Conservation (phyloP, 2,113 vertebrate species). For the Oenanthe melanoleuca region DNA sequence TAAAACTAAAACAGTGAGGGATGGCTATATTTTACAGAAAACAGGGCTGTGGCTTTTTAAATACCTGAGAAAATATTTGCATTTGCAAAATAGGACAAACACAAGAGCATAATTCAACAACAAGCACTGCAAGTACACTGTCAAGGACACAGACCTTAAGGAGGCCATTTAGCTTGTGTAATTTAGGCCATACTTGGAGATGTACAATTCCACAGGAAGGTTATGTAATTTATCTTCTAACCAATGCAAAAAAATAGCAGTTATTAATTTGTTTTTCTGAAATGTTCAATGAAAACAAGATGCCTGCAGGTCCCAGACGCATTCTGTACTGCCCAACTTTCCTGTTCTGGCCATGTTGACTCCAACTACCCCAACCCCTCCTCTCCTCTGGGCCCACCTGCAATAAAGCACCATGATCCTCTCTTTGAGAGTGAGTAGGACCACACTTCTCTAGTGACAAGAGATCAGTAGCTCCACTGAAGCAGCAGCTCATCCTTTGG, state of each 20-base stretch:
- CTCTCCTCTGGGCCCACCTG: neutral
- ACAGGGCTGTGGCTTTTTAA: neutral
- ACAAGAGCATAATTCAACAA: neutral
- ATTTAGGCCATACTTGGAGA: neutral
- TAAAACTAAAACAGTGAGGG: neutral
- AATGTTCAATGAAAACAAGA: neutral
- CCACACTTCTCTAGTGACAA: neutral
- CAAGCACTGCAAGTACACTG: neutral
- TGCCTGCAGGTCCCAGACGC: neutral
- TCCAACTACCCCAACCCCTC: neutral
- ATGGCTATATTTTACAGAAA: neutral
- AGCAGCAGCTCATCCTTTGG: neutral
- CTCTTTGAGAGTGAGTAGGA: neutral
- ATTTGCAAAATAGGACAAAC: slow-evolving; percentile 11
- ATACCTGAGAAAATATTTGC: slow-evolving; percentile 29
- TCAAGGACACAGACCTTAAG: slow-evolving; percentile 4
- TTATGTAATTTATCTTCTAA: neutral
- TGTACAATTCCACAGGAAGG: neutral
- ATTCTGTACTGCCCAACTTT: neutral
- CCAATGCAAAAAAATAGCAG: neutral
- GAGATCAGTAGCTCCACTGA: neutral
- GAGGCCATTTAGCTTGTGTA: neutral
- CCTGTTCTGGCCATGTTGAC: neutral
- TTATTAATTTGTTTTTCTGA: neutral
- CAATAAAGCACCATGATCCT: neutral